Base-by-base conservation (phyloP, 2,888 invertebrate species). In the Sipha maydis region DNA sequence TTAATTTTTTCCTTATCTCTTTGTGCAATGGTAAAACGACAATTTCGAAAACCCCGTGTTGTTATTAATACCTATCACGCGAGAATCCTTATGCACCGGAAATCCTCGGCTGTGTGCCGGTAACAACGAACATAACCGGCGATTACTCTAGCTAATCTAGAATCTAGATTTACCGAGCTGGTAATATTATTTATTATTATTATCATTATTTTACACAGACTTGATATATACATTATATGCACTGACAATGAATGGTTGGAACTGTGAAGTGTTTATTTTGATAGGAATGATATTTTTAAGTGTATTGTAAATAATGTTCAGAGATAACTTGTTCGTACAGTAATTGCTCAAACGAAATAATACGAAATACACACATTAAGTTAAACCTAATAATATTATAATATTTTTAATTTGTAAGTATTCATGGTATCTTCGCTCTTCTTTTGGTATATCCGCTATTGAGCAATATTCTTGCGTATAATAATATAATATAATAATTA, bases 51-150 rank as follows among this genome's bases (percentile, higher is more conserved):
- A 76, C 17, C 73, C 34, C n/a, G 9, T 17, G 67, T 34, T 31
- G 56, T 75, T 56, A 83, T 56, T 34, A 83, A 83, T 73, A 83
- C 73, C 73, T 34, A 21, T 25, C 69, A 28, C 69, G 8, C 83
- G 38, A 56, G 34, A 75, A 75, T 75, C 54, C 73, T 34, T n/a
- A 21, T 9, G 21, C 61, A 61, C 75, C 56, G 84, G 83, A 83
- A 84, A 84, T 61, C 28, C 38, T n/a, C 41, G 5, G 19, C 4
- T 4, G 56, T 56, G 56, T 56, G 56, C 56, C 21, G 56, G 19
- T 21, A 82, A 41, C 67, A n/a, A n/a, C n/a, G 28, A 69, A 28
- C 28, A 67, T n/a, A 67, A 80, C 25, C 17, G 34, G 34, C 34
- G 56, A 79, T 56, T 79, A 79, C 11, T 14, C 8, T 41, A 78